phyloP scores from a whole-genome alignment of 92 coral and sea anemone species.

The Paramuricea clavata region DNA sequence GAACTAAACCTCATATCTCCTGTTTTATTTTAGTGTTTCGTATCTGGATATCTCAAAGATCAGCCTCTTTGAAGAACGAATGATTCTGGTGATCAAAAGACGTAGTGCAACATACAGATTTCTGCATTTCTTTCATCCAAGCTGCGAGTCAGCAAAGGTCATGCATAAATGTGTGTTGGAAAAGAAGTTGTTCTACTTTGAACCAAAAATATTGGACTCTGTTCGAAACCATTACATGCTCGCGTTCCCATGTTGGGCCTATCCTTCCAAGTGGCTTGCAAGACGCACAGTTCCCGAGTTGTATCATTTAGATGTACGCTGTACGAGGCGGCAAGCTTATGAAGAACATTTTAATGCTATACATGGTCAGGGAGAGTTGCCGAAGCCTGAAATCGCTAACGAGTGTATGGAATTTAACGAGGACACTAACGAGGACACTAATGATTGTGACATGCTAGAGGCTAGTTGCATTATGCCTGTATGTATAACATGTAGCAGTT shows the following conservation, averaged over 20 bases:
- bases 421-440: neutral
- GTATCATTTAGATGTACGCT: constrained; percentile 92
- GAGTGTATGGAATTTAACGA: constrained; percentile 7
- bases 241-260: constrained; percentile 98
- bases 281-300: constrained; percentile 86
- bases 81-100: constrained; percentile 90
- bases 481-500: constrained; percentile 76
- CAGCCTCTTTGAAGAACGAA: constrained; percentile 96
- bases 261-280: constrained; percentile 97
- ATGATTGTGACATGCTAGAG: constrained; percentile 13
- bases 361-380: neutral
- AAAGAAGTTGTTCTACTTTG: constrained; percentile 94
- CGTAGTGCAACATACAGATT: constrained; percentile 75
- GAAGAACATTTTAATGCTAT: constrained; percentile 78
- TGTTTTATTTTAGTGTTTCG: constrained; percentile 66
- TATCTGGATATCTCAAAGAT: constrained; percentile 93
- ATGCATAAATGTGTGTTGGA: constrained; percentile 98
- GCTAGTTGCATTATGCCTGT: constrained; percentile 76
- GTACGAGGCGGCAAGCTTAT: constrained; percentile 92
- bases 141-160: constrained; percentile 93
- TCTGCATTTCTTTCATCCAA: constrained; percentile 92
- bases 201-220: constrained; percentile 91
- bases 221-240: constrained; percentile 92
- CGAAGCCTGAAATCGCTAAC: neutral
- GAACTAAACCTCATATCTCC: neutral